Percentiles rank a stretch among this genome's conserved stretches.
Conservation (phyloP, 2,797 vertebrate species). For the Luscinia luscinia region DNA sequence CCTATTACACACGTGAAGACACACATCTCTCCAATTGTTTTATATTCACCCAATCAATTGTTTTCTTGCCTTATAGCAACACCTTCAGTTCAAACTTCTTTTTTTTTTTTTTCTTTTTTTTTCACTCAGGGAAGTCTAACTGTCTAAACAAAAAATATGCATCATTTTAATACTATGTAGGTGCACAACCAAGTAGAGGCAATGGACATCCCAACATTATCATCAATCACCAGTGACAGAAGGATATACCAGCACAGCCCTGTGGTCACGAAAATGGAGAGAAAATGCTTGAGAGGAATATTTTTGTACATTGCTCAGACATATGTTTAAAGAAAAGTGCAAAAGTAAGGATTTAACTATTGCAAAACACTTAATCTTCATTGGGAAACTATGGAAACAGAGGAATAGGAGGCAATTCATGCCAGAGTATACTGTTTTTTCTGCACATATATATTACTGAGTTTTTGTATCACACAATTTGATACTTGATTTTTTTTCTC, state of each 20-base stretch:
- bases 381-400: neutral
- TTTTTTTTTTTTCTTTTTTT: neutral
- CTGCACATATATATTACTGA: neutral
- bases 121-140: neutral
- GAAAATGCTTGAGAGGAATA: neutral
- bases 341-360: neutral
- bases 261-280: neutral
- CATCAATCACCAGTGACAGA: neutral
- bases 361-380: neutral
- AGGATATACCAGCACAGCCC: neutral
- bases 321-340: neutral
- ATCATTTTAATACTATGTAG: neutral
- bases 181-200: neutral
- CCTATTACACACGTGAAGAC: conserved; percentile 48
- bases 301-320: neutral
- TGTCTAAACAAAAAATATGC: conserved; percentile 13
- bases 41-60: conserved; percentile 41
- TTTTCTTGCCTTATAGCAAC: conserved; percentile 29
- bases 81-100: neutral
- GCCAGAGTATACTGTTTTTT: neutral
- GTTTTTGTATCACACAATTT: accelerated
- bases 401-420: neutral
- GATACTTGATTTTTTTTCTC: neutral
- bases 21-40: conserved; percentile 41
- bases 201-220: neutral